Percentiles rank a stretch among this genome's conserved stretches.
phyloP scores from a whole-genome alignment of 92 coral and sea anemone genomes.

The Porites rus region DNA sequence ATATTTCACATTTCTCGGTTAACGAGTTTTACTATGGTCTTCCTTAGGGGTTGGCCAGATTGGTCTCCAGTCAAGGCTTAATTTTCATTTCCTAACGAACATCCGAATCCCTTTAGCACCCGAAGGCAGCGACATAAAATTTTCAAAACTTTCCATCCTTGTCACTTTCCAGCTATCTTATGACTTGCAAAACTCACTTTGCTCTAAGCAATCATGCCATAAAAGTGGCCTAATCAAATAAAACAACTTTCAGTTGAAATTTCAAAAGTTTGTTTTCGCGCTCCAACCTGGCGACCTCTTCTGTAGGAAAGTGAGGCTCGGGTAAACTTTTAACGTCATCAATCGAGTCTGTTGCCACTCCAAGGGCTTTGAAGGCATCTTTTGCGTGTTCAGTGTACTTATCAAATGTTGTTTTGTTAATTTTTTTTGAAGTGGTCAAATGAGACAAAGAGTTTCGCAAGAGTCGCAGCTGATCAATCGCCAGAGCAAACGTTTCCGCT shows the following conservation, averaged over 20 bases:
- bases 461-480: conserved; percentile 1
- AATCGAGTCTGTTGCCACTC: not conserved
- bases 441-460: not conserved
- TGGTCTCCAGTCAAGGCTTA: too few species aligned
- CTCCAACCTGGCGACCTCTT: not conserved
- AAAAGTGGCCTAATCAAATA: not conserved
- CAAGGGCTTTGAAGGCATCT: not conserved
- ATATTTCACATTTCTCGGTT: too few species aligned
- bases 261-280: not conserved
- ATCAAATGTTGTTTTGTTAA: not conserved
- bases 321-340: not conserved
- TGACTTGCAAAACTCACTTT: not conserved
- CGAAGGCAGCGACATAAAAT: too few species aligned
- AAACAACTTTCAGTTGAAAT: too few species aligned
- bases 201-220: not conserved
- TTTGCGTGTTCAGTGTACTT: not conserved
- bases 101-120: too few species aligned
- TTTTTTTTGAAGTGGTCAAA: not conserved
- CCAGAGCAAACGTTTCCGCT: not conserved
- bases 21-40: too few species aligned
- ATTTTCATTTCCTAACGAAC: too few species aligned
- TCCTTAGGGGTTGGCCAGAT: too few species aligned
- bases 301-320: not conserved
- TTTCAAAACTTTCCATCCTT: too few species aligned
- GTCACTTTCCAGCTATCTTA: too few species aligned